Base-by-base conservation (phyloP, 2,888 invertebrate genomes). In the Leptinotarsa juncta region DNA sequence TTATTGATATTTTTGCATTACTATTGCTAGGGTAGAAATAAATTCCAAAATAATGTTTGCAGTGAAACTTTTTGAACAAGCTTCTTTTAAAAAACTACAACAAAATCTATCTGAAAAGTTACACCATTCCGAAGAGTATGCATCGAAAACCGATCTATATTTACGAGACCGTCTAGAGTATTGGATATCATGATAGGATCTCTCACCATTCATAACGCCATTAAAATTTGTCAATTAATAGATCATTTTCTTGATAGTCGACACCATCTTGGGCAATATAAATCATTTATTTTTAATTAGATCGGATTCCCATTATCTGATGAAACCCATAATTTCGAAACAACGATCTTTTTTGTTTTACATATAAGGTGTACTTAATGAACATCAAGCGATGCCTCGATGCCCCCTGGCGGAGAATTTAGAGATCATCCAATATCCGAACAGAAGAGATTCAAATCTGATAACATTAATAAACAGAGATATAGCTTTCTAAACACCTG, bases 251-350 rank as follows among this genome's bases (percentile, higher is more conserved):
- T 18, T 15, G 74, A 75, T 75, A 75, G 57, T 75, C 74, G 76
- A 78, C 78, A 78, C 76, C 70, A 75, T 77, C 77, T 70, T 66
- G 15, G 67, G 14, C 26, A 70, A 68, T 74, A 75, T 78, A 78
- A 78, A 78, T 76, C 74, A 77, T 73, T 74, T 69, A 73, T 73
- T 77, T 77, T 77, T 77, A 78, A 77, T 78, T 75, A 77, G 73
- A 67, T 51, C 70, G 72, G 66, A 75, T 70, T 73, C 72, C 74
- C 67, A 75, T 77, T 76, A 78, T 78, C 78, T 75, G 78, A 74
- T 74, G 77, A 71, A 74, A 75, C 72, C 72, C 66, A 66, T 70
- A 75, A 78, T 78, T 77, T 77, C 73, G 72, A 75, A 75, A 72
- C 70, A 77, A 62, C 69, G 51, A 77, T 77, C 75, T 68, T 73